phyloP scores from a whole-genome alignment of 2,888 invertebrate species.

The Malthinus flaveolus region DNA sequence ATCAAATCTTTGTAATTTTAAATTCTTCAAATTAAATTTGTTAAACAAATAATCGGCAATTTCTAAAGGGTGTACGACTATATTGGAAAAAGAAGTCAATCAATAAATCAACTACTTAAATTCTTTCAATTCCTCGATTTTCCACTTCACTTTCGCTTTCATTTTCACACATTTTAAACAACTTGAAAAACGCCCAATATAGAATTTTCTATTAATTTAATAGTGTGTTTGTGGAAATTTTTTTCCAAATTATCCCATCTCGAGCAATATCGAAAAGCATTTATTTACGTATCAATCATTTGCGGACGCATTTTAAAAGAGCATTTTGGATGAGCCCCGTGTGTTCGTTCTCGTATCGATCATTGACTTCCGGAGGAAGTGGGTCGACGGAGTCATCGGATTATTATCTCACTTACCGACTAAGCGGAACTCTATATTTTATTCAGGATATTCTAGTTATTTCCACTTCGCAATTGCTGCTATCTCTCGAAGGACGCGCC shows the following conservation, averaged over 20 bases:
- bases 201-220: conserved; percentile 6
- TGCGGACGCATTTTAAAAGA: conserved; percentile 16
- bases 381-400: conserved; percentile 44
- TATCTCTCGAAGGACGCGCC: conserved; percentile 42
- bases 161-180: conserved; percentile 41
- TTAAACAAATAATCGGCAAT: conserved; percentile 37
- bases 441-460: conserved; percentile 49
- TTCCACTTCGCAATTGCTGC: conserved; percentile 46
- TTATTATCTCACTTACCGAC: conserved; percentile 47
- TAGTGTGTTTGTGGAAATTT: conserved; percentile 1
- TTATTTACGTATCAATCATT: conserved; percentile 25
- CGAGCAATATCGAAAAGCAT: conserved; percentile 9
- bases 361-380: conserved; percentile 37
- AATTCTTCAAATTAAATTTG: conserved; percentile 39
- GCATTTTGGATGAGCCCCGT: conserved; percentile 13
- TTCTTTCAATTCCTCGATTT: conserved; percentile 39
- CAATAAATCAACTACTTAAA: conserved; percentile 43
- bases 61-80: neutral
- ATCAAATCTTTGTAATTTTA: conserved; percentile 35
- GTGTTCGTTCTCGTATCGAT: conserved; percentile 29
- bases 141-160: conserved; percentile 39
- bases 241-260: conserved; percentile 12
- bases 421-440: conserved; percentile 49
- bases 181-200: conserved; percentile 3
- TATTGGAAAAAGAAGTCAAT: conserved; percentile 37